A percentile compares a stretch with the other conserved stretches of the same genome.
phyloP scores from a whole-genome alignment of 2,113 vertebrate species.

The Conger conger region DNA sequence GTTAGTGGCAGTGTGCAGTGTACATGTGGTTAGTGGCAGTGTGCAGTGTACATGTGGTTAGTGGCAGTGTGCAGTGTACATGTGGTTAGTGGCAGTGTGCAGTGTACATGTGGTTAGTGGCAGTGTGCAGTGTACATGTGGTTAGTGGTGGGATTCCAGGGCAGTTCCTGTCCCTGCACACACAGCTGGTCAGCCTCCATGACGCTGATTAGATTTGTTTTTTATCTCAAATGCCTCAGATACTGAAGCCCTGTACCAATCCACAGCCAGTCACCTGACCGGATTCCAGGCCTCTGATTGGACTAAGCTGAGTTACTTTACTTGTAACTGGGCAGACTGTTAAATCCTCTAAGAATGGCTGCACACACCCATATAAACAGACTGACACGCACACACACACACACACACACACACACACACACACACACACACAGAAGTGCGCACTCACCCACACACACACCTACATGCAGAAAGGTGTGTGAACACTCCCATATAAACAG shows the following conservation, averaged over 20 bases:
- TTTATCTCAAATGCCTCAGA: not conserved
- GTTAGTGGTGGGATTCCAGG: not conserved
- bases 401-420: not conserved
- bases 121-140: not conserved
- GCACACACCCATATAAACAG: not conserved
- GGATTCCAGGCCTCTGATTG: not conserved
- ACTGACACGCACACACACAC: not conserved
- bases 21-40: too few species aligned
- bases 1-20: too few species aligned
- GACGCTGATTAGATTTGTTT: constrained; percentile 2
- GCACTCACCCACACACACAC: not conserved
- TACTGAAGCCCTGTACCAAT: not conserved
- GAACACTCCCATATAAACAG: not conserved
- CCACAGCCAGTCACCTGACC: not conserved
- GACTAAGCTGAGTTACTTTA: not conserved
- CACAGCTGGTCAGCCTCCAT: not conserved
- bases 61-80: too few species aligned
- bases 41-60: too few species aligned
- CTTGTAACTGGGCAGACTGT: constrained; percentile 4
- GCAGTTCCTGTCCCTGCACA: not conserved
- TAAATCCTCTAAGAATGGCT: not conserved
- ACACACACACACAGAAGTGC: not conserved
- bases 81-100: too few species aligned
- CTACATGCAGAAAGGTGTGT: not conserved
- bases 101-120: too few species aligned